These are phyloP conservation scores for Agrotis ipsilon DNA, from an alignment of 2,888 invertebrate species.

Conservation along the genomic window DNA sequence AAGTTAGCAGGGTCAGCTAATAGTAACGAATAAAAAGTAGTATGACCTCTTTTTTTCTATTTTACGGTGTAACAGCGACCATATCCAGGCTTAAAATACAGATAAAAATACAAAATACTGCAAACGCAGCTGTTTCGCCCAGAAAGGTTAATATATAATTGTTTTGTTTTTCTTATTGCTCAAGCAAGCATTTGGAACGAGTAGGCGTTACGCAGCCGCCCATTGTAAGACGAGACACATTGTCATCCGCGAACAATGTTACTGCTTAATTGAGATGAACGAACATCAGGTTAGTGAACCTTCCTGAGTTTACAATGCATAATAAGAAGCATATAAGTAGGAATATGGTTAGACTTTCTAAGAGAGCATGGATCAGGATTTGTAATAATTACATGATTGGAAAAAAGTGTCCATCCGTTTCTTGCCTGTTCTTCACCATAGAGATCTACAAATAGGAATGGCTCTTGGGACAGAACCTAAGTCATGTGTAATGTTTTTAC, in stretches of 20 bases:
- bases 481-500: too few relatives aligned
- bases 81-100: background rate
- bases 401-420: too few relatives aligned
- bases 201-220: slow-evolving; percentile 63
- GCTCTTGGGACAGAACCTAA: too few relatives aligned
- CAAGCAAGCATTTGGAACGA: slow-evolving; percentile 55
- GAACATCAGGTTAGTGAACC: slow-evolving; percentile 56
- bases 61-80: background rate
- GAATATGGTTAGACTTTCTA: background rate
- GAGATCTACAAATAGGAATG: too few relatives aligned
- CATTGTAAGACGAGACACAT: slow-evolving; percentile 64
- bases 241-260: slow-evolving; percentile 66
- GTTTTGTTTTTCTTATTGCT: slow-evolving; percentile 55
- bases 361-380: background rate
- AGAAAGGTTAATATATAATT: slow-evolving; percentile 35
- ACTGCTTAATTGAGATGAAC: slow-evolving; percentile 68
- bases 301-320: slow-evolving; percentile 16
- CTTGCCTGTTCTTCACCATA: too few relatives aligned
- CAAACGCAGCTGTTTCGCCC: slow-evolving; percentile 33
- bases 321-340: background rate
- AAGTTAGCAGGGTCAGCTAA: too few relatives aligned
- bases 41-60: too few relatives aligned
- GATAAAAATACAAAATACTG: slow-evolving; percentile 13
- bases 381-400: too few relatives aligned
- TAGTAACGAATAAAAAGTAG: too few relatives aligned